Base-by-base conservation (phyloP, 2,113 vertebrate genomes). In the Hydropotes inermis region DNA sequence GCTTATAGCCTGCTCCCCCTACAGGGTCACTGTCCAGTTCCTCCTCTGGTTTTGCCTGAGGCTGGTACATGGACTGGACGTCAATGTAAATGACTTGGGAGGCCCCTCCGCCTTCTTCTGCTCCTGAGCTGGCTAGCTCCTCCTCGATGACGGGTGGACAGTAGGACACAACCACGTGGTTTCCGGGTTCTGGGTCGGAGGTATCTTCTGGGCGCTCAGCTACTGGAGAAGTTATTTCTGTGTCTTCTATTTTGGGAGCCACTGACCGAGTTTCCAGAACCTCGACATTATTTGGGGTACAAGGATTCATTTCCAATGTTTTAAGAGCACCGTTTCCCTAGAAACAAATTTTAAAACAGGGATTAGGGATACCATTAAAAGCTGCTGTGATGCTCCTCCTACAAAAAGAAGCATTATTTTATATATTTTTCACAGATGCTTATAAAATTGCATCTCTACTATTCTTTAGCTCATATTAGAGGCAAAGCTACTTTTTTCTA, bases 1-100 rank as follows among this genome's bases (percentile, higher is more conserved):
- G 99, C 95, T 98, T 99, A 98, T 99, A 99, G 95, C 99, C 99
- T 3, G 98, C 98, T 27, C 91, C 97, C 83, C 94, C 97, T 1
- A 94, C 78, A 5, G 98, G 70, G 54, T 98, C 98, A 3, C 11
- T 28, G 21, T 98, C 98, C 23, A 83, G 97, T 19, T 98, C 99
- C 23, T 98, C 99, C 43, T 99, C 98, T 47, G 98, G 89, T 52
- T 98, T 98, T 47, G 98, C 98, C 36, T 99, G 99, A 88, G 99
- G 99, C 57, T 99, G 99, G 93, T 99, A 99, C 95, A 99, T 99
- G 54, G 99, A 99, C 97, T 99, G 99, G 82, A 99, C 98, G 19
- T 99, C 99, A 1, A 99, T 99, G 98, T 99, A 99, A 57, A 99
- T 99, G 92, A 99, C 99, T 67, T 99, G 99, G 76, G 99, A 98